These are phyloP conservation scores for Zophobas morio DNA, from an alignment of 1,140 invertebrate genomes.

Conservation along the genomic window DNA sequence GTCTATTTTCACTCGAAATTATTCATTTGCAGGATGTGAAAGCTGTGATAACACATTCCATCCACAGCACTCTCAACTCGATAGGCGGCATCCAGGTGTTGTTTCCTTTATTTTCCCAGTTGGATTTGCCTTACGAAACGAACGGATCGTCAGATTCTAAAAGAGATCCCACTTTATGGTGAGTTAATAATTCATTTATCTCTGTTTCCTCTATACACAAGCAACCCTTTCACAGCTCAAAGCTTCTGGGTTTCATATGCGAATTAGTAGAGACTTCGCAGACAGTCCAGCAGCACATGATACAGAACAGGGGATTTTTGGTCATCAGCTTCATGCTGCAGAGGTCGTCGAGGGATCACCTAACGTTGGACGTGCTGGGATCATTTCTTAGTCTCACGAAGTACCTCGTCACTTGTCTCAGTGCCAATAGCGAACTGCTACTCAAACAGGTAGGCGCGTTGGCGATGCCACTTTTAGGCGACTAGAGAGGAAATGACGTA, in stretches of 20 bases:
- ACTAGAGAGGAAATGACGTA: neutral
- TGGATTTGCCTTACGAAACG: slow-evolving; percentile 92
- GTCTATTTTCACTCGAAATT: neutral
- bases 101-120: slow-evolving; percentile 97
- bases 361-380: slow-evolving; percentile 93
- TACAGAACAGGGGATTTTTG: slow-evolving; percentile 97
- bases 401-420: slow-evolving; percentile 94
- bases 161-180: slow-evolving; percentile 90
- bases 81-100: slow-evolving; percentile 99
- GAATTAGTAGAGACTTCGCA: slow-evolving; percentile 96
- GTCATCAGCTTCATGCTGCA: slow-evolving; percentile 98
- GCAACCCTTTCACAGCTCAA: slow-evolving; percentile 83
- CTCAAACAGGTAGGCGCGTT: slow-evolving; percentile 88
- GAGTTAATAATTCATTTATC: slow-evolving; percentile 60
- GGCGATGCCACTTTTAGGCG: neutral
- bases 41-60: slow-evolving; percentile 98
- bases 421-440: slow-evolving; percentile 92
- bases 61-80: slow-evolving; percentile 98
- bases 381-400: slow-evolving; percentile 96
- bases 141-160: slow-evolving; percentile 81
- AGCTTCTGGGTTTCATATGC: slow-evolving; percentile 96
- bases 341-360: slow-evolving; percentile 92
- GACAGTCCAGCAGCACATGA: slow-evolving; percentile 98
- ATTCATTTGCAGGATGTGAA: slow-evolving; percentile 90
- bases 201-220: neutral